Base-by-base conservation (phyloP, 2,888 invertebrate species). In the Priocnemis perturbator region DNA sequence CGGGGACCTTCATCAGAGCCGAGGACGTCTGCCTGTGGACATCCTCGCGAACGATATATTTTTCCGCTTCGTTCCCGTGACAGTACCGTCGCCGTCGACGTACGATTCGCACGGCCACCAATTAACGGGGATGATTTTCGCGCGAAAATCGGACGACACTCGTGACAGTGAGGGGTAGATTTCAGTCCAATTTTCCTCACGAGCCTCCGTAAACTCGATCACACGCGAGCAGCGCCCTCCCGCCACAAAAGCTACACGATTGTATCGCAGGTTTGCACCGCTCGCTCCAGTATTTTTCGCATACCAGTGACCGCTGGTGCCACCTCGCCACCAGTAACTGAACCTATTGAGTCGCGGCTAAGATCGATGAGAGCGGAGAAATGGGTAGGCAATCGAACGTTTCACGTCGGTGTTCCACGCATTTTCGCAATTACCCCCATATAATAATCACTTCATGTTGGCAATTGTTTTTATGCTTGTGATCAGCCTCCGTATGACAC, bases 221-320 rank as follows among this genome's bases (percentile, higher is more conserved):
- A 7, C 21, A 26, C 53, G 66, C 61, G 55, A 26, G 60, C 48
- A 74, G 74, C 74, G 74, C 74, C 74, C 74, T 73, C 74, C 61
- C 59, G 30, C 48, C 58, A 52, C 45, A 17, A 17, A 2, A 20
- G 21, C 53, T 1, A 14, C 7, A 3, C 50, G 50, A 19, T 50
- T 19, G 50, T 50, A 47, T 17, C 11, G 47, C 11, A 47, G 17
- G 37, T 56, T 56, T 60, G 59, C 60, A 57, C n/a, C 60, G 47
- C 47, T 3, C 47, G 47, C 3, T 17, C 47, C 11, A 3, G 15
- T 47, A 15, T 47, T 11, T 11, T 47, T 26, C 26, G 26, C 7
- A 26, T 4, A 26, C 26, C 26, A 26, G 26, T 26, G 26, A 26
- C 26, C 7, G 26, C 26, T 0, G 17, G 9, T 20, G 30, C 47